A percentile compares a stretch with the other conserved stretches of the same genome.
Evolutionary conservation across 2,797 vertebrate species (phyloP).

Genomic region (Sebastiscus albofasciatus): DNA sequence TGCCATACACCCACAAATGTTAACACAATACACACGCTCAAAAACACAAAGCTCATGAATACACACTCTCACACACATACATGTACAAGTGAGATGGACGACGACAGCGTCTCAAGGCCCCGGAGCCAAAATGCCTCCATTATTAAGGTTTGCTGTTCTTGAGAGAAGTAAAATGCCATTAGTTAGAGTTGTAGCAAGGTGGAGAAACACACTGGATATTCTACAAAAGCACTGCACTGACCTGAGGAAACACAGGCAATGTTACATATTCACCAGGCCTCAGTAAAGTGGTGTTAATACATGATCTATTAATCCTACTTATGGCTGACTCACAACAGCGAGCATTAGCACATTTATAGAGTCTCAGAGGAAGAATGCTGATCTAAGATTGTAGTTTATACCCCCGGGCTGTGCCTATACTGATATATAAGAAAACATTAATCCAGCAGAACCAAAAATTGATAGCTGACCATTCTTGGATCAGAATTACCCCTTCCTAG

Average conservation of each 20-base stretch:
- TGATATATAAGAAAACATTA: not conserved
- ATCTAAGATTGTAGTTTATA: constrained; percentile 29
- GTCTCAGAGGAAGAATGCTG: constrained; percentile 15
- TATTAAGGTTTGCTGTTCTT: constrained; percentile 14
- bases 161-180: constrained; percentile 18
- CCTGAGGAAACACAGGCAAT: constrained; percentile 31
- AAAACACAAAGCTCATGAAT: not conserved
- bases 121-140: constrained; percentile 9
- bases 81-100: not conserved
- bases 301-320: constrained; percentile 73
- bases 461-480: not conserved
- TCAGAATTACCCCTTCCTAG: not conserved
- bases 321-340: constrained; percentile 17
- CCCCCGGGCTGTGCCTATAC: not conserved
- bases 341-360: constrained; percentile 32
- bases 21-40: not conserved
- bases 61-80: not conserved
- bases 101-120: constrained; percentile 4
- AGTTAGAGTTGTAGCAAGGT: constrained; percentile 25
- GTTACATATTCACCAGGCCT: constrained; percentile 68
- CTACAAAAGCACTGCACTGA: constrained; percentile 8
- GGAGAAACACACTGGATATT: constrained; percentile 5
- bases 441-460: constrained; percentile 1
- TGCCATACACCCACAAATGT: not conserved
- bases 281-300: constrained; percentile 63